Base-by-base conservation (phyloP, 2,797 vertebrate genomes). In the Staurois parvus region DNA sequence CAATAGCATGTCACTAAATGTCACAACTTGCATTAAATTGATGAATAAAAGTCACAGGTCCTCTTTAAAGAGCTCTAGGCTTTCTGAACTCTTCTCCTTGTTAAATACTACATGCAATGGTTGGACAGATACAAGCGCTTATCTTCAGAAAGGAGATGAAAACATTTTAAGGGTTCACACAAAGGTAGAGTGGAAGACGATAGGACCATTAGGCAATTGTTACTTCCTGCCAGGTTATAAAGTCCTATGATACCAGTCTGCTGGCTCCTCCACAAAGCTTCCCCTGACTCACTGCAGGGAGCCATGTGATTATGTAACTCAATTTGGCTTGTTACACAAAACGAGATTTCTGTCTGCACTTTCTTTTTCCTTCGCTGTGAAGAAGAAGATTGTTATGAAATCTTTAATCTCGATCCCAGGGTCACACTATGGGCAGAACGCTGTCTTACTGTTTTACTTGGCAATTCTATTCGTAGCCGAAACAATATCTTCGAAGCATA, bases 321-420 rank as follows among this genome's bases (percentile, higher is more conserved):
- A 42, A 67, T 81, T 59, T 29, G 76, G 69, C 32, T 56, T 69
- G 64, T 62, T 59, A 62, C 30, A 34, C 34, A 80, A 37, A 72
- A 79, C 30, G 12, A 62, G 40, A 72, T 66, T 74, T 79, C 19
- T 68, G 32, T 68, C 37, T 64, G 12, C 29, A 2, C 52, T 24
- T 24, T 24, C 21, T 59, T 59, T n/a, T 24, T 59, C 52, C 64
- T 73, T 73, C 10, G 11, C 69, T 4, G 21, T 67, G 56, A 73
- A 67, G 48, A 66, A 73, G 79, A 72, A 72, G 42, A 80, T 85
- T 79, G 62, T 83, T 76, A 72, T 59, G n/a, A 80, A 48, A 48
- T 42, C 59, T 85, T 74, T 85, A 74, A 72, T 72, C 68, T 64
- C 12, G 37, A 66, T 79, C 70, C 70, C 59, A 11, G 40, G 56